Evolutionary conservation across 2,888 invertebrate genomes (phyloP), one percentile per base, ranked within the genome.

Genomic region (Cremastinae sp.): DNA sequence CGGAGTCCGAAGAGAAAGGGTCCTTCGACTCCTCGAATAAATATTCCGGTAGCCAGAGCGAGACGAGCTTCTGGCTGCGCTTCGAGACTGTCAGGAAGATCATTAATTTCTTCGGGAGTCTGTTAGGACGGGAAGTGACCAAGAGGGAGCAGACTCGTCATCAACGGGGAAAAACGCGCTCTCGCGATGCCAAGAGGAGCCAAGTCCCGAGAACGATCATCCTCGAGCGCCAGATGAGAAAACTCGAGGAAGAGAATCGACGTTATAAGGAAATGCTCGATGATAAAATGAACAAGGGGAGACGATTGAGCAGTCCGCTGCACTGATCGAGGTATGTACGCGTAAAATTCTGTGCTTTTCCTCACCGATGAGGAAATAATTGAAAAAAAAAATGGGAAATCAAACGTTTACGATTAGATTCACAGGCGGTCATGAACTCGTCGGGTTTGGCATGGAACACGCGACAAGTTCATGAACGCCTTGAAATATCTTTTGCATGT

Each of bases 241-340:
- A 51, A 9, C 71, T 79, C 8, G 76, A 79, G 62, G 70, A 61
- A 59, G 75, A 68, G 28, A 72, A 72, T 49, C 71, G 64, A 18
- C 71, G 47, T 18, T 72, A 51, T 38, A 43, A 45, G 36, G 62
- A 12, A 43, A 69, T 62, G 34, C 51, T 73, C 36, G 18, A 66
- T 10, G 61, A 66, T 12, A 78, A 75, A 65, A 56, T 78, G 14
- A 70, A 47, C 36, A 64, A 62, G 5, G 28, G 28, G 0, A 74
- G 80, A 38, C 82, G 80, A 36, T 74, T 80, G 53, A 83, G 83
- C 74, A 82, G 80, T 49, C 83, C 82, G 2, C 74, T 82, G 51
- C 80, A 81, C 61, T 83, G 58, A 80, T 18, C 16, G 16, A 28
- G 5, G 28, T 28, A 28, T 28, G n/a, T n/a, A n/a, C n/a, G n/a